Evolutionary conservation across 2,113 vertebrate genomes (phyloP), one percentile per base, ranked within the genome.

Genomic region (Myodes glareolus): DNA sequence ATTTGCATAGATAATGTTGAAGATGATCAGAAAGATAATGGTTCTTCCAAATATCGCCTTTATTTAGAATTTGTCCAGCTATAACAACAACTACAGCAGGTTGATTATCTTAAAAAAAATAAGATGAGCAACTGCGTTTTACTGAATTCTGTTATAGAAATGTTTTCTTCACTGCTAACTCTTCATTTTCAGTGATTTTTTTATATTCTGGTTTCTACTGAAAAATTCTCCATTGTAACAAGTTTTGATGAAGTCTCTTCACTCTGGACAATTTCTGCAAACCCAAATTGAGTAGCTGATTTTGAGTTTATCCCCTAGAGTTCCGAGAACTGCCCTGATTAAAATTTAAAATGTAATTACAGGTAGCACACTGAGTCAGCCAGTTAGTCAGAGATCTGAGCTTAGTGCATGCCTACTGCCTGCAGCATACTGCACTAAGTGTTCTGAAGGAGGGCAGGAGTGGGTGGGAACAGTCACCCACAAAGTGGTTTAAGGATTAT

Each of bases 361-460:
- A 97, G 97, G 97, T 97, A 97, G 97, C 95, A 96, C 95, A 97
- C 68, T 97, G 95, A 97, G 93, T 97, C 97, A 97, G 93, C 92
- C 92, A 94, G 78, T 97, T 96, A 97, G 96, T 97, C 97, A 98
- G 94, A 95, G 93, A 94, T 67, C 80, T 92, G 86, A 96, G 94
- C 76, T 92, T 90, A 70, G 63, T 65, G 97, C 95, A 88, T 91
- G 61, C 90, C 78, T 92, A 19, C 70, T 97, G 96, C 97, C 94
- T 96, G 93, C 76, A 93, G 94, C 63, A n/a, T 52, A 76, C 39
- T 92, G 78, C 95, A 84, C 77, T 96, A 94, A 97, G 92, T 94
- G 90, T 75, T 97, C 92, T 94, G 97, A 94, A 94, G 97, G 97
- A 97, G 96, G 97, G 88, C 2, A 94, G 96, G 80, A 88, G 97